Conservation (phyloP, 2,113 vertebrate species). For the Oncorhynchus kisutch region DNA sequence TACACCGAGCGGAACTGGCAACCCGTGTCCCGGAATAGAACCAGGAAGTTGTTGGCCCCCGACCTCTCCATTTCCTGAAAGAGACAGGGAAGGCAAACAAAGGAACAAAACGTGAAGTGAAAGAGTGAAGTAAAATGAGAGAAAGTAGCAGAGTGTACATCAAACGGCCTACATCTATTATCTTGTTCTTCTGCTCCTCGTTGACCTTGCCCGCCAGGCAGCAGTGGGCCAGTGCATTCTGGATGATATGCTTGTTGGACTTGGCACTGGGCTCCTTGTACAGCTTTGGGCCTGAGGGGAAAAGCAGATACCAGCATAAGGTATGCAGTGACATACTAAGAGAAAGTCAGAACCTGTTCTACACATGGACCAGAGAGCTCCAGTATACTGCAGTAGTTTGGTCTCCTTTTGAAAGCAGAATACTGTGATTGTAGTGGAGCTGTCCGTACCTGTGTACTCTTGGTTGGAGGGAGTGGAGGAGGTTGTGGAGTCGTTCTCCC, state of each 20-base stretch:
- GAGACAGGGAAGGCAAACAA: constrained; percentile 4
- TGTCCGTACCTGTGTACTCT: background rate
- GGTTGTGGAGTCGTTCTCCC: constrained; percentile 95
- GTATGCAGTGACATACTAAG: background rate
- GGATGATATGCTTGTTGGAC: constrained; percentile 98
- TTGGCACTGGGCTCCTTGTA: constrained; percentile 98
- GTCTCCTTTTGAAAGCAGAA: background rate
- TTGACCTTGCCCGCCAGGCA: constrained; percentile 97
- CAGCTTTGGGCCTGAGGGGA: constrained; percentile 88
- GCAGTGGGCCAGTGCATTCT: constrained; percentile 95
- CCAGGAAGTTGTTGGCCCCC: constrained; percentile 92
- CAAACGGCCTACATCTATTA: constrained; percentile 85
- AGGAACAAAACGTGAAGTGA: too few relatives aligned
- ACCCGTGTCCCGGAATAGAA: constrained; percentile 93
- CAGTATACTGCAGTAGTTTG: background rate
- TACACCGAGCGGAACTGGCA: constrained; percentile 97
- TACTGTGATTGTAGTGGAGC: background rate
- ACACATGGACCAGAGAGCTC: background rate
- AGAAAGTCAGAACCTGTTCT: too few relatives aligned
- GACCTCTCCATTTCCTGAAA: constrained; percentile 97
- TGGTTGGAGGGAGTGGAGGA: constrained; percentile 91
- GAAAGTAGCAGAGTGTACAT: too few relatives aligned
- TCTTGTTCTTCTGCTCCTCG: constrained; percentile 97
- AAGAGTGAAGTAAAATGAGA: background rate
- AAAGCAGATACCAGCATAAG: constrained; percentile 27